Evolutionary conservation across 2,113 vertebrate genomes (phyloP).

Genomic region (Anser brachyrhynchus): DNA sequence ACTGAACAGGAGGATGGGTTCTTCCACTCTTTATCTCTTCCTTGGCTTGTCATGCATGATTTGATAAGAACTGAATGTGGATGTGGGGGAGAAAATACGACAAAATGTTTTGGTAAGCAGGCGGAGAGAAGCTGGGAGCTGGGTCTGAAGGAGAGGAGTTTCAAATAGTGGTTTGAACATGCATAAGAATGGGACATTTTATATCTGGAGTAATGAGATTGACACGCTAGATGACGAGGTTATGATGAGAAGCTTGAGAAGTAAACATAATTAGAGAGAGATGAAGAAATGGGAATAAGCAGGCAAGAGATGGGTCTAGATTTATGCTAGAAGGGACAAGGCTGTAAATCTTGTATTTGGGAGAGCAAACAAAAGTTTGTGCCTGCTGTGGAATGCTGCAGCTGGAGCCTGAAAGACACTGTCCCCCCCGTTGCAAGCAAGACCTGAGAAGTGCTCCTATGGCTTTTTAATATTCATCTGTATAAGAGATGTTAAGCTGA

Average conservation of each 20-base stretch:
- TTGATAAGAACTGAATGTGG: background rate
- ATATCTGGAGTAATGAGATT: background rate
- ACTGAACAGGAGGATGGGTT: background rate
- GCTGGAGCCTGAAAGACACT: background rate
- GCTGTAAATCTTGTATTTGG: background rate
- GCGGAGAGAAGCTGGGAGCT: background rate
- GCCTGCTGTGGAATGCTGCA: background rate
- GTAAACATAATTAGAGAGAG: background rate
- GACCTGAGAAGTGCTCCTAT: background rate
- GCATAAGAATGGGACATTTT: background rate
- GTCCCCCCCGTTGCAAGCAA: background rate
- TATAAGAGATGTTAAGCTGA: background rate
- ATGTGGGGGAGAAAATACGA: constrained; percentile 17
- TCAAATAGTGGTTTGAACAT: background rate
- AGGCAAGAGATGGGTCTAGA: background rate
- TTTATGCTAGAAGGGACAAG: background rate
- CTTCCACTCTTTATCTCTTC: background rate
- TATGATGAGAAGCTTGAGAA: background rate
- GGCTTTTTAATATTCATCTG: background rate
- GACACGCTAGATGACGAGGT: background rate
- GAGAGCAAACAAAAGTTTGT: background rate
- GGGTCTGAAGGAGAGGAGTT: background rate
- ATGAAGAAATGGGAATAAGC: background rate
- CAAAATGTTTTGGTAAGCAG: background rate
- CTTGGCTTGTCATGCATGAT: constrained; percentile 15